A percentile compares a stretch with the other conserved stretches of the same genome.
Evolutionary conservation across 2,113 vertebrate species (phyloP).

Genomic region (Echinops telfairi): DNA sequence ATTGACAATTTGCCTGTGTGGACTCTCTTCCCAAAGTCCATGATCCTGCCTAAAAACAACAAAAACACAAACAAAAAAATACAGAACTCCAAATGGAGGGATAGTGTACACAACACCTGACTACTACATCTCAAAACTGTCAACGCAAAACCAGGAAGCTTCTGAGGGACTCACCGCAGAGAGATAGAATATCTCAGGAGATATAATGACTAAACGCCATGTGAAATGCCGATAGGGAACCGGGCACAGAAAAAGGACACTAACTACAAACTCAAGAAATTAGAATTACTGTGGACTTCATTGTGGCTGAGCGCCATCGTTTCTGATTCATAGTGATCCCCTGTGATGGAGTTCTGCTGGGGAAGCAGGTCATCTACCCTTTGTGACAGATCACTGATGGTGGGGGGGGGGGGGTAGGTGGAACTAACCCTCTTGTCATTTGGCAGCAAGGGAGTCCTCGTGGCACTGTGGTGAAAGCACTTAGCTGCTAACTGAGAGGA

Average conservation of each 20-base stretch:
- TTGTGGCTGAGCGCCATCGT: not conserved
- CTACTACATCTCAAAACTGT: not conserved
- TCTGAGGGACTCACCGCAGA: not conserved
- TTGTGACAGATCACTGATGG: not conserved
- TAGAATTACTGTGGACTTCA: not conserved
- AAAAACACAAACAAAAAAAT: no score
- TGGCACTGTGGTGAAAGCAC: not conserved
- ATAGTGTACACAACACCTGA: no score
- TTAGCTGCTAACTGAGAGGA: not conserved
- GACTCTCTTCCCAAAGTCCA: not conserved
- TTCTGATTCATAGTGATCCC: not conserved
- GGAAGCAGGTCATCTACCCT: not conserved
- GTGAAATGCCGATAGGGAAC: not conserved
- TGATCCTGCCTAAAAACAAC: not conserved
- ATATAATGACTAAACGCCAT: not conserved
- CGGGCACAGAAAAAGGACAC: not conserved
- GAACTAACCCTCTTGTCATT: not conserved
- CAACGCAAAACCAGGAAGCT: not conserved
- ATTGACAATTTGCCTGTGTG: not conserved
- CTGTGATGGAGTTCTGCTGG: not conserved
- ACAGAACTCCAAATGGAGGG: no score
- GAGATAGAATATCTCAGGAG: no score
- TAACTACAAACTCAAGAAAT: not conserved
- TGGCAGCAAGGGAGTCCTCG: not conserved
- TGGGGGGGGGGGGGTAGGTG: no score